Percentiles rank a stretch among this genome's conserved stretches.
These are phyloP conservation scores for Cerastoderma edule DNA, from an alignment of 2,888 invertebrate genomes.

Conservation along the genomic window DNA sequence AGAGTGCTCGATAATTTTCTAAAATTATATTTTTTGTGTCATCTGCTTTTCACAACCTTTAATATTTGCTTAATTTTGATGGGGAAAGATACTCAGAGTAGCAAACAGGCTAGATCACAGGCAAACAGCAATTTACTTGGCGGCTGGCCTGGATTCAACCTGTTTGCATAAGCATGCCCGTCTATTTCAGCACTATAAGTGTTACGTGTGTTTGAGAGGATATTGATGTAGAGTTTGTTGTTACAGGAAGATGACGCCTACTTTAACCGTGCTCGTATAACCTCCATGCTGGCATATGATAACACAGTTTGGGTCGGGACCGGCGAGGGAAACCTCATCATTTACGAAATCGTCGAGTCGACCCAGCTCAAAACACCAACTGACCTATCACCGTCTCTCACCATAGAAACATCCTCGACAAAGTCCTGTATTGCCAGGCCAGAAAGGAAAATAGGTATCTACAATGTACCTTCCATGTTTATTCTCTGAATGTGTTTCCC, in stretches of 20 bases:
- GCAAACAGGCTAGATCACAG: too few species aligned
- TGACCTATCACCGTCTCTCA: conserved; percentile 66
- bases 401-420: conserved; percentile 58
- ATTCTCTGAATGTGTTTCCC: too few species aligned
- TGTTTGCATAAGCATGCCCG: background rate
- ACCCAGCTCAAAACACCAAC: conserved; percentile 71
- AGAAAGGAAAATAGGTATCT: conserved; percentile 43
- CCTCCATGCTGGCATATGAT: conserved; percentile 82
- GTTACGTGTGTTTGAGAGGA: too few species aligned
- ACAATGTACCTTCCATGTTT: too few species aligned
- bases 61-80: too few species aligned
- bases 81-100: too few species aligned
- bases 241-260: conserved; percentile 82
- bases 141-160: background rate
- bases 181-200: background rate
- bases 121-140: too few species aligned
- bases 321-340: conserved; percentile 84
- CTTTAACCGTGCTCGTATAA: conserved; percentile 83
- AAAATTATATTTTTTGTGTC: too few species aligned
- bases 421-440: conserved; percentile 42
- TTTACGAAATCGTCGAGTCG: conserved; percentile 78
- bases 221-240: background rate
- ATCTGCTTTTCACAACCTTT: too few species aligned
- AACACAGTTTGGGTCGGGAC: conserved; percentile 85
- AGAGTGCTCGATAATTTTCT: too few species aligned